Percentiles rank a stretch among this genome's conserved stretches.
phyloP scores from a whole-genome alignment of 1,140 invertebrate genomes.

The Telenomus remus region DNA sequence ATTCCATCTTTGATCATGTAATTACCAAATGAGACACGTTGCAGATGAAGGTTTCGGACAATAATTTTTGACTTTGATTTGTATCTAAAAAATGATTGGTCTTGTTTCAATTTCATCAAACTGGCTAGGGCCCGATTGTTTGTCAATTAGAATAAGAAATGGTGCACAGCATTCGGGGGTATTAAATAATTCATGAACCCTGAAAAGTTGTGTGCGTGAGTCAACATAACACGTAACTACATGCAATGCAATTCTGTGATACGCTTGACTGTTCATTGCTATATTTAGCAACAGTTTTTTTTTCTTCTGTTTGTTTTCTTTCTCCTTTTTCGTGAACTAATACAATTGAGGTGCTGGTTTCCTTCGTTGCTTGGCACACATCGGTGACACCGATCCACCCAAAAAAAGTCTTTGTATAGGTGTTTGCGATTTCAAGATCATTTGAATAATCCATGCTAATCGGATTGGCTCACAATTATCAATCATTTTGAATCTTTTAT shows the following conservation, averaged over 20 bases:
- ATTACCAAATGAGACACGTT: too few relatives aligned
- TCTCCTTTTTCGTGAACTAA: slow-evolving; percentile 36
- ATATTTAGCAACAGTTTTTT: slow-evolving; percentile 68
- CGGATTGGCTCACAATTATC: not conserved
- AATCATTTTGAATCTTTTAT: not conserved
- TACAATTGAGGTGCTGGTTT: slow-evolving; percentile 28
- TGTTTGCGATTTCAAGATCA: slow-evolving; percentile 11
- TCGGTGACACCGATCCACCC: slow-evolving; percentile 11
- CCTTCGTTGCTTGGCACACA: slow-evolving; percentile 27
- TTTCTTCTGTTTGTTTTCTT: slow-evolving; percentile 48
- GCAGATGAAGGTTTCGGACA: too few relatives aligned
- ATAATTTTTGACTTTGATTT: not conserved
- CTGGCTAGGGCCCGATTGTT: not conserved
- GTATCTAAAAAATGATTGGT: not conserved
- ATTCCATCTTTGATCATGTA: not conserved
- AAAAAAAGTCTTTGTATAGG: slow-evolving; percentile 23
- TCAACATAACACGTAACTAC: slow-evolving; percentile 35
- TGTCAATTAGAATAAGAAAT: too few relatives aligned
- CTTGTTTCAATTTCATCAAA: not conserved
- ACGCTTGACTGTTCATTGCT: slow-evolving; percentile 65
- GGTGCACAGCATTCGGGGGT: slow-evolving; percentile 24
- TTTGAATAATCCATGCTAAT: slow-evolving; percentile 27
- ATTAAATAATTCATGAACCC: slow-evolving; percentile 59
- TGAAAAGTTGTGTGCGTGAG: slow-evolving; percentile 33
- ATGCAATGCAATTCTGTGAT: slow-evolving; percentile 53